phyloP scores from a whole-genome alignment of 2,888 invertebrate species.

The Parelbella ahira region DNA sequence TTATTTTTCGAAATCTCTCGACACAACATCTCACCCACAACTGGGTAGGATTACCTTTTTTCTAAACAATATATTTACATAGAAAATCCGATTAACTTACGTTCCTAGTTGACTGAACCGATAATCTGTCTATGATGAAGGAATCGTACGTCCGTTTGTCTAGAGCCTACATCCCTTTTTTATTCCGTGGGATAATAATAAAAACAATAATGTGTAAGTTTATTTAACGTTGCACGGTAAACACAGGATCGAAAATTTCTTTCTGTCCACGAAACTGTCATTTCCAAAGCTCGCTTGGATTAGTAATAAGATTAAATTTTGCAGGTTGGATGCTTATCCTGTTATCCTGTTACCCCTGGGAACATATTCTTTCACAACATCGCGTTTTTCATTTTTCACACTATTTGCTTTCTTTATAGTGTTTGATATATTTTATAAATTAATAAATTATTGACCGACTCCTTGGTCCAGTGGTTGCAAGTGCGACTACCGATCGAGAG shows the following conservation, averaged over 20 bases:
- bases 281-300: constrained; percentile 37
- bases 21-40: constrained; percentile 36
- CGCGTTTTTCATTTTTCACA: no score
- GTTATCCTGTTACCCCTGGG: constrained; percentile 14
- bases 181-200: constrained; percentile 43
- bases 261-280: constrained; percentile 38
- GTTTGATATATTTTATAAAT: no score
- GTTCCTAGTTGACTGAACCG: constrained; percentile 36
- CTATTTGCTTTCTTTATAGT: no score
- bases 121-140: constrained; percentile 52
- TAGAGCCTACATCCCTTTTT: constrained; percentile 44
- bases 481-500: no score
- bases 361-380: constrained; percentile 10
- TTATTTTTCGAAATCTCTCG: constrained; percentile 35
- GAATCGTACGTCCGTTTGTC: constrained; percentile 39
- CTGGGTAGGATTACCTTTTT: constrained; percentile 53
- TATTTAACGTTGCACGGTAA: constrained; percentile 47
- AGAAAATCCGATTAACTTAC: constrained; percentile 67
- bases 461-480: no score
- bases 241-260: constrained; percentile 39
- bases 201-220: constrained; percentile 42
- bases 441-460: no score
- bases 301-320: constrained; percentile 45
- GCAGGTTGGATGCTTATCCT: constrained; percentile 21
- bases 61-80: constrained; percentile 60